Conservation (phyloP, 1,140 invertebrate genomes). For the Coelopa frigida region DNA sequence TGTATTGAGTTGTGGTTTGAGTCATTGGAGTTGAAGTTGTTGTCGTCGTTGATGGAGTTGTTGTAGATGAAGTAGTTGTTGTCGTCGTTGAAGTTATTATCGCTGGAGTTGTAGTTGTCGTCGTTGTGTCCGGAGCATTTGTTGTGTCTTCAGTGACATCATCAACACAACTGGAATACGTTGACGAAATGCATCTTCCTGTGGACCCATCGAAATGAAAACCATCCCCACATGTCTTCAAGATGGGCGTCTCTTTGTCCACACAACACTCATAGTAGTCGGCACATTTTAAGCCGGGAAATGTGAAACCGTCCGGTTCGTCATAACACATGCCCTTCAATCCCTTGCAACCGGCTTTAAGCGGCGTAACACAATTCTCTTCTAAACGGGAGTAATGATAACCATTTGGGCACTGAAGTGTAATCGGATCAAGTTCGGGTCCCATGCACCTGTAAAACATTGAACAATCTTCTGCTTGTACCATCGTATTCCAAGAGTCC, state of each 20-base stretch:
- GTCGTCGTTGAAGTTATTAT: too few species aligned
- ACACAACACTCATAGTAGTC: conserved; percentile 9
- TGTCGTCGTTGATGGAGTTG: too few species aligned
- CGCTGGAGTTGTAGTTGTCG: too few species aligned
- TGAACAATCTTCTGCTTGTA: background rate
- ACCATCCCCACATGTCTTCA: background rate
- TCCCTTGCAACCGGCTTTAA: conserved; percentile 1
- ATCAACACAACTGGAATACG: too few species aligned
- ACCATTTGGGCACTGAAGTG: background rate
- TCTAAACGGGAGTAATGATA: background rate
- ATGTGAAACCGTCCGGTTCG: background rate
- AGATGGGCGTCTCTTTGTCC: background rate
- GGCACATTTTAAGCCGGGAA: background rate
- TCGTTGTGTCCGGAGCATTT: too few species aligned
- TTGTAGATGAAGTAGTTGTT: too few species aligned
- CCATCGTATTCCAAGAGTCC: too few species aligned
- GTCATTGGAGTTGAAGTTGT: too few species aligned
- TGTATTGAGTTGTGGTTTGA: too few species aligned
- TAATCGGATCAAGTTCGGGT: background rate
- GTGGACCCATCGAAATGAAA: background rate
- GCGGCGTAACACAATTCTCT: background rate
- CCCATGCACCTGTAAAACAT: background rate
- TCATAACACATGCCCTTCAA: background rate
- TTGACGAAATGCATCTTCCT: background rate
- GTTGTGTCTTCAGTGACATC: too few species aligned